Percentiles rank a stretch among this genome's conserved stretches.
phyloP scores from a whole-genome alignment of 2,888 invertebrate species.

The Drosophila putrida region DNA sequence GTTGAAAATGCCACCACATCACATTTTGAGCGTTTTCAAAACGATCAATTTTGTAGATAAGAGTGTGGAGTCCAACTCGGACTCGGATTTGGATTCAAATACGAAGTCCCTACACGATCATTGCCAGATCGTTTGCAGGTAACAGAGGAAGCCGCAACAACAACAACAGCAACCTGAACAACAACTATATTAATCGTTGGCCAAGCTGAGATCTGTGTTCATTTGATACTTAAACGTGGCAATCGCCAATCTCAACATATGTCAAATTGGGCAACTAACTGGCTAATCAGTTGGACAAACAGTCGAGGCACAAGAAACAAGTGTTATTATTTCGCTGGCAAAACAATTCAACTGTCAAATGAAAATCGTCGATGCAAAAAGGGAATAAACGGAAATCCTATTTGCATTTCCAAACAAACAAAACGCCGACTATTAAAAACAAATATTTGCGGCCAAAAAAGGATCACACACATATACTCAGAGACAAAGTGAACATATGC shows the following conservation, averaged over 20 bases:
- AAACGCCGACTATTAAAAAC: conserved; percentile 81
- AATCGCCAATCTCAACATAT: conserved; percentile 75
- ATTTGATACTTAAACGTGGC: conserved; percentile 7
- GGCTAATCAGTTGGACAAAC: conserved; percentile 76
- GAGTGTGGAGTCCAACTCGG: conserved; percentile 20
- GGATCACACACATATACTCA: conserved; percentile 60
- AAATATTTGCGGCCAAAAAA: conserved; percentile 83
- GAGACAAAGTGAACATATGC: conserved; percentile 83
- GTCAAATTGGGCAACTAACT: conserved; percentile 82
- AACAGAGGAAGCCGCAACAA: conserved; percentile 33
- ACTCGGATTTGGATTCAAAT: neutral
- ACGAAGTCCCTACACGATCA: conserved; percentile 20
- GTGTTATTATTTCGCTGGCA: conserved; percentile 81
- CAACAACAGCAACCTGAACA: conserved; percentile 23
- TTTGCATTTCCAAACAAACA: conserved; percentile 79
- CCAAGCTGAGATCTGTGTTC: conserved; percentile 14
- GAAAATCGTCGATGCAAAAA: conserved; percentile 38
- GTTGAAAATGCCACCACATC: conserved; percentile 84
- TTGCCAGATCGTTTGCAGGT: conserved; percentile 25
- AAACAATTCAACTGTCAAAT: conserved; percentile 71
- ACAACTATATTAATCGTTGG: conserved; percentile 26
- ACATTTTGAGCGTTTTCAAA: conserved; percentile 83
- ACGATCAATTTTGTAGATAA: conserved; percentile 84
- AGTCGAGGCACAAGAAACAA: conserved; percentile 61
- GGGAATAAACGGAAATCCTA: conserved; percentile 74